phyloP scores from a whole-genome alignment of 1,140 invertebrate genomes.

The Pomacea maculata region DNA sequence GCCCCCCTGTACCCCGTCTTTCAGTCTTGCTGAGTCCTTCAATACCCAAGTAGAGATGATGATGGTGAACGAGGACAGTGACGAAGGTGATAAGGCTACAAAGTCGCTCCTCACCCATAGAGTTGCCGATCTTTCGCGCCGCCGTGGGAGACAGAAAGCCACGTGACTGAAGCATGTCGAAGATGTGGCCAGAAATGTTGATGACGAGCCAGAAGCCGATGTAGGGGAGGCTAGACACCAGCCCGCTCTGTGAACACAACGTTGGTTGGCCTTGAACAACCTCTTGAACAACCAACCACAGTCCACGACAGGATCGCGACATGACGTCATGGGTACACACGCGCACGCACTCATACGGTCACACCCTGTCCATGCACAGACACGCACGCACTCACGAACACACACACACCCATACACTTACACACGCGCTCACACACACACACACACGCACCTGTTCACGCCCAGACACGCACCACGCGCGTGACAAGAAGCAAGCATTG shows the following conservation, averaged over 20 bases:
- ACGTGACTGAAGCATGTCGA: constrained; percentile 77
- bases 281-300: not conserved
- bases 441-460: not conserved
- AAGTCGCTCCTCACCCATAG: constrained; percentile 70
- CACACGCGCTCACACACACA: constrained; percentile 3
- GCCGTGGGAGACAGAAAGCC: constrained; percentile 70
- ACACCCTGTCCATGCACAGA: not conserved
- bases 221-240: constrained; percentile 87
- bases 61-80: too few species aligned
- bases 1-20: too few species aligned
- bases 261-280: not conserved
- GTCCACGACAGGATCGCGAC: not conserved
- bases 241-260: constrained; percentile 75
- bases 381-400: constrained; percentile 1
- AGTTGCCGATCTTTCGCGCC: constrained; percentile 70
- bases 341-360: not conserved
- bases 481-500: too few species aligned
- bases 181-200: constrained; percentile 78
- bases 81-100: too few species aligned
- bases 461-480: not conserved
- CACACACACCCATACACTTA: not conserved
- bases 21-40: too few species aligned
- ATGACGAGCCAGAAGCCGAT: constrained; percentile 82
- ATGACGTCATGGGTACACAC: not conserved
- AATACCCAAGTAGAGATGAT: too few species aligned